These are phyloP conservation scores for Gymnopithys bicolor DNA, from an alignment of 2,797 vertebrate genomes.

Conservation along the genomic window DNA sequence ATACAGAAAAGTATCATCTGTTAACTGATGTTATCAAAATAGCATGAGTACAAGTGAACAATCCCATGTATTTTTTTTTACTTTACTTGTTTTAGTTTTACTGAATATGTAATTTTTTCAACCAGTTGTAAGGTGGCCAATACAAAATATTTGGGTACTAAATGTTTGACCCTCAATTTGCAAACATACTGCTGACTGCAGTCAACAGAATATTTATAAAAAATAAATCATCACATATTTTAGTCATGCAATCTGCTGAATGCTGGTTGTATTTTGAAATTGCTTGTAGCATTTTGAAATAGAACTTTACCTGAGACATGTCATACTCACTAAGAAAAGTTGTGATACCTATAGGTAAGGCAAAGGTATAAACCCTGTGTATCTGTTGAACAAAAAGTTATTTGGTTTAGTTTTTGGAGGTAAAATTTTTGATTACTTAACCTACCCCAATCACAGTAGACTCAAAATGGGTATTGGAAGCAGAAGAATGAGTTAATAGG, in stretches of 20 bases:
- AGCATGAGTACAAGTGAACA: neutral
- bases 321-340: neutral
- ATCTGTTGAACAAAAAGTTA: neutral
- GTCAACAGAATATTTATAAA: neutral
- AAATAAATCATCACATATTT: neutral
- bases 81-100: neutral
- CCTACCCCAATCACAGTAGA: neutral
- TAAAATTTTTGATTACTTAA: neutral
- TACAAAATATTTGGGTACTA: neutral
- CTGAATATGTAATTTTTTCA: neutral
- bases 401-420: neutral
- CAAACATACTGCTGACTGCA: neutral
- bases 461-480: neutral
- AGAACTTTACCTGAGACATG: neutral
- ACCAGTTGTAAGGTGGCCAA: neutral
- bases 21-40: neutral
- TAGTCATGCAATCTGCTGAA: neutral
- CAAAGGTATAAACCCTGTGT: neutral
- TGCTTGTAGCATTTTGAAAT: neutral
- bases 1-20: neutral
- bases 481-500: neutral
- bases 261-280: neutral
- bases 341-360: neutral
- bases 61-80: neutral
- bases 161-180: neutral